Percentiles rank a stretch among this genome's conserved stretches.
Evolutionary conservation across 2,888 invertebrate genomes (phyloP).

Genomic region (Cataglyphis cursor): DNA sequence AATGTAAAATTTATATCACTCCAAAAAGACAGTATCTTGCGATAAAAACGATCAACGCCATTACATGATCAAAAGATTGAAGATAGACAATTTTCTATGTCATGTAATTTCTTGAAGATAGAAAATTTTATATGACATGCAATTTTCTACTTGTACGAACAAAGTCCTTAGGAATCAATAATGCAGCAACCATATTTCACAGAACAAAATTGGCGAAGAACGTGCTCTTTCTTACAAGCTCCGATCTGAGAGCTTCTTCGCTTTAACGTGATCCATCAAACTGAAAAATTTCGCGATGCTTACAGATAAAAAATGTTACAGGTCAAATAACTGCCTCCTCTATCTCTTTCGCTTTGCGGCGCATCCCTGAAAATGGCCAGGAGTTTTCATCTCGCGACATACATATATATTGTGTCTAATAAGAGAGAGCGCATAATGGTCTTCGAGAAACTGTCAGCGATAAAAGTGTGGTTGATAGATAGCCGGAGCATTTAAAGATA

Average conservation of each 20-base stretch:
- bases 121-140: slow-evolving; percentile 17
- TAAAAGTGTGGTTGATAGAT: slow-evolving; percentile 55
- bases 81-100: background rate
- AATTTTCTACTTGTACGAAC: slow-evolving; percentile 18
- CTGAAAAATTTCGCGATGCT: slow-evolving; percentile 4
- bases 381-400: background rate
- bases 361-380: background rate
- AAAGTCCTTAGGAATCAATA: slow-evolving; percentile 37
- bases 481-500: slow-evolving; percentile 53
- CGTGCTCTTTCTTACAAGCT: slow-evolving; percentile 3
- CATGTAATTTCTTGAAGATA: slow-evolving; percentile 7
- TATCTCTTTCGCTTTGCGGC: background rate
- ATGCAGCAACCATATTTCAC: background rate
- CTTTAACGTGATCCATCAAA: background rate
- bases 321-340: slow-evolving; percentile 11
- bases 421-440: slow-evolving; percentile 53
- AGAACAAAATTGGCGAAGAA: slow-evolving; percentile 6
- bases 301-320: background rate
- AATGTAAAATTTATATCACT: background rate
- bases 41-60: background rate
- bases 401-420: slow-evolving; percentile 20
- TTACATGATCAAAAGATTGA: background rate
- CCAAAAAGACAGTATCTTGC: background rate
- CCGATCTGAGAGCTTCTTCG: background rate
- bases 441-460: slow-evolving; percentile 28